These are phyloP conservation scores for Vulpes lagopus DNA, from an alignment of 2,113 vertebrate genomes.

Conservation along the genomic window DNA sequence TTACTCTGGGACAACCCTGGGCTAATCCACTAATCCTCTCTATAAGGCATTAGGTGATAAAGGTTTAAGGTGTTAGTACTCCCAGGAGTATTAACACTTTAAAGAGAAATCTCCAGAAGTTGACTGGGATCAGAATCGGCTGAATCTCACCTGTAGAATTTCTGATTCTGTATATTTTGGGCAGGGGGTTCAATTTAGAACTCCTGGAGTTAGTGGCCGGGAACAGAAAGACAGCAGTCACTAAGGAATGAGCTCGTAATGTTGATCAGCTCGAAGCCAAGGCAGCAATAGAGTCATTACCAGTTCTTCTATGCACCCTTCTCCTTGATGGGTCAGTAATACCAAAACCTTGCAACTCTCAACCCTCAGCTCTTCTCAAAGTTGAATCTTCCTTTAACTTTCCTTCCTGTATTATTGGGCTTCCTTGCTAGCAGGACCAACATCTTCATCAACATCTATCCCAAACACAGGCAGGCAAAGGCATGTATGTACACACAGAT, in stretches of 20 bases:
- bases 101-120: constrained; percentile 45
- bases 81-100: constrained; percentile 25
- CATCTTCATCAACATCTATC: neutral
- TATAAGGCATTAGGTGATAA: constrained; percentile 55
- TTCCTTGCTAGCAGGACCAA: neutral
- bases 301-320: neutral
- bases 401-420: neutral
- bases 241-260: neutral
- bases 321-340: neutral
- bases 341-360: neutral
- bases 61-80: constrained; percentile 57
- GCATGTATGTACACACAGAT: neutral
- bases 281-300: neutral
- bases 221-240: constrained; percentile 7
- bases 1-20: neutral
- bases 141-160: constrained; percentile 35
- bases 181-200: neutral
- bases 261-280: neutral
- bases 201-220: neutral
- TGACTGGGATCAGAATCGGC: constrained; percentile 14
- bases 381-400: neutral
- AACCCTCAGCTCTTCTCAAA: constrained; percentile 1
- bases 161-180: constrained; percentile 18
- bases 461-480: neutral
- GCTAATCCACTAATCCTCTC: constrained; percentile 68